Conservation (phyloP, 2,113 vertebrate genomes). For the Pelodiscus sinensis region DNA sequence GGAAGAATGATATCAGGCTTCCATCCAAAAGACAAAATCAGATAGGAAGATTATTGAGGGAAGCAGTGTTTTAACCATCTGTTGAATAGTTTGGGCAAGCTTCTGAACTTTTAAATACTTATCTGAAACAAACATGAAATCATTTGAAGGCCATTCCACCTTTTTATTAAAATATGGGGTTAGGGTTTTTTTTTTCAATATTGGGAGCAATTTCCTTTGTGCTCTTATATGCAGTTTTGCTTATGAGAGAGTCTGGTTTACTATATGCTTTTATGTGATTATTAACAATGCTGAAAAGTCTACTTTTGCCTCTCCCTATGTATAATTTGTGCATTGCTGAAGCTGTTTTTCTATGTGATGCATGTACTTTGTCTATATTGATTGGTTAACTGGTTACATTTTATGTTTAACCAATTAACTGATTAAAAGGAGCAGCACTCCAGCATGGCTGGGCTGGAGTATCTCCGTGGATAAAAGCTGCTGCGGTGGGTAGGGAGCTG, state of each 20-base stretch:
- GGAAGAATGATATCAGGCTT: not conserved
- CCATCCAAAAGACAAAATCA: not conserved
- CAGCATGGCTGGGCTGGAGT: too few relatives aligned
- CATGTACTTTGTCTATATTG: not conserved
- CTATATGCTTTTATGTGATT: not conserved
- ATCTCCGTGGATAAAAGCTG: too few relatives aligned
- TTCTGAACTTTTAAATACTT: not conserved
- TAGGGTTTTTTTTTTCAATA: not conserved
- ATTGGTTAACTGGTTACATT: too few relatives aligned
- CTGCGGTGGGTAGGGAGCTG: too few relatives aligned
- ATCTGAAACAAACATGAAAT: not conserved
- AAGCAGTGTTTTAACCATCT: not conserved
- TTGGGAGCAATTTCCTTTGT: not conserved
- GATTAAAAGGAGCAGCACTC: too few relatives aligned
- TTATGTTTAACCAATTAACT: too few relatives aligned
- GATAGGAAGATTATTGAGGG: slow-evolving; percentile 12
- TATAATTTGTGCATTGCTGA: not conserved
- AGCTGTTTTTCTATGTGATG: not conserved
- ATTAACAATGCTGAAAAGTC: slow-evolving; percentile 9
- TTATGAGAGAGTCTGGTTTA: not conserved
- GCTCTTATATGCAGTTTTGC: not conserved
- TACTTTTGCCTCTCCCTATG: slow-evolving; percentile 26
- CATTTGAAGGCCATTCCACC: not conserved
- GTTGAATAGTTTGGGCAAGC: not conserved
- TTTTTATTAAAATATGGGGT: not conserved